phyloP scores from a whole-genome alignment of 2,113 vertebrate genomes.

The Porphyrio hochstetteri region DNA sequence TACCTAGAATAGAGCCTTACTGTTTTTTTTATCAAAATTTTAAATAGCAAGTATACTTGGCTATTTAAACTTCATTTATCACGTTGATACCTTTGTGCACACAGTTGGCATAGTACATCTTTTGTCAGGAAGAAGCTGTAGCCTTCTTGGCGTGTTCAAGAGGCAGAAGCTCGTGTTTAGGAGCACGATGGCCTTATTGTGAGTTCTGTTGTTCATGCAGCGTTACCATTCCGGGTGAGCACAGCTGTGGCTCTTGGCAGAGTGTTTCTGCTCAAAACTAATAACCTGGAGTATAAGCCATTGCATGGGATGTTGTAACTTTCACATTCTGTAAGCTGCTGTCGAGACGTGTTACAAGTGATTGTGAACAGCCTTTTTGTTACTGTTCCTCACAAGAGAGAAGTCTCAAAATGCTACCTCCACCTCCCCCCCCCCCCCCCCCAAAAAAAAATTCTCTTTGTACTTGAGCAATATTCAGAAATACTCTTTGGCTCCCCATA shows the following conservation, averaged over 20 bases:
- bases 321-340: not conserved
- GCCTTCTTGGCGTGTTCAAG: not conserved
- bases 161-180: not conserved
- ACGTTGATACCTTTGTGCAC: not conserved
- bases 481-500: not conserved
- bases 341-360: not conserved
- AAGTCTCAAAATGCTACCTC: not conserved
- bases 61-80: not conserved
- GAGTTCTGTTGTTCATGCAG: not conserved
- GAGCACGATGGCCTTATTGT: not conserved
- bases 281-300: not conserved
- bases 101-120: not conserved
- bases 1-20: not conserved
- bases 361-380: not conserved
- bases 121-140: not conserved
- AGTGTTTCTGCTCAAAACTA: not conserved
- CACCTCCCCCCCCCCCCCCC: accelerated
- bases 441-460: not conserved
- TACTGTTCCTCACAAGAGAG: not conserved
- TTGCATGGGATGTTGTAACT: not conserved
- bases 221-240: not conserved
- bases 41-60: not conserved
- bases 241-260: not conserved
- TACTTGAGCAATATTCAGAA: not conserved
- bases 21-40: not conserved